These are phyloP conservation scores for Oreochromis tanganicae DNA, from an alignment of 2,113 vertebrate species.

Conservation along the genomic window DNA sequence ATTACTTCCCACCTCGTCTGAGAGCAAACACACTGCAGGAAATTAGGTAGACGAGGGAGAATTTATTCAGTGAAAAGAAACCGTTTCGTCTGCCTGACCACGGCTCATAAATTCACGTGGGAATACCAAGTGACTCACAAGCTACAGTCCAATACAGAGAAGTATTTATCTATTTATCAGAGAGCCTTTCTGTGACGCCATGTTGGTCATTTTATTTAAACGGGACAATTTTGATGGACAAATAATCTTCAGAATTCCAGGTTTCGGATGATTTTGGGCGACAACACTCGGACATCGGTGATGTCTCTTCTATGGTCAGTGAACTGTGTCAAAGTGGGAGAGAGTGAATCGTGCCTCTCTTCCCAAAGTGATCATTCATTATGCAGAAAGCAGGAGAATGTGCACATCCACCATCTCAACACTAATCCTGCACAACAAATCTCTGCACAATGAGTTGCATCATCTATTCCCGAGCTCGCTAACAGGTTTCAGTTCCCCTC, in stretches of 20 bases:
- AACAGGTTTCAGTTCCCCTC: background rate
- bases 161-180: background rate
- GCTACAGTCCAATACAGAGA: background rate
- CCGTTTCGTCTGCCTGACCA: background rate
- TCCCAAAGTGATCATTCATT: conserved; percentile 37
- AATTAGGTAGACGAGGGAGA: background rate
- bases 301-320: background rate
- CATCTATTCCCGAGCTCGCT: background rate
- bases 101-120: background rate
- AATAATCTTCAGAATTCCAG: background rate
- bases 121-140: background rate
- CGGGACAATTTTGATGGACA: fast-evolving
- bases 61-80: background rate
- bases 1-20: conserved; percentile 35
- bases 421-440: conserved; percentile 1
- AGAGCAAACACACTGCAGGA: background rate
- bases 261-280: background rate
- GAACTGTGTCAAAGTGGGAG: conserved; percentile 13
- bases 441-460: background rate
- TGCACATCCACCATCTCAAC: conserved; percentile 1
- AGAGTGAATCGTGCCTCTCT: conserved; percentile 6
- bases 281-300: background rate
- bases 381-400: conserved; percentile 20
- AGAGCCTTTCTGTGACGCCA: background rate
- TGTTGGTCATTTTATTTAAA: background rate